Conservation (phyloP, 1,140 invertebrate genomes). For the Drosophila nasuta region DNA sequence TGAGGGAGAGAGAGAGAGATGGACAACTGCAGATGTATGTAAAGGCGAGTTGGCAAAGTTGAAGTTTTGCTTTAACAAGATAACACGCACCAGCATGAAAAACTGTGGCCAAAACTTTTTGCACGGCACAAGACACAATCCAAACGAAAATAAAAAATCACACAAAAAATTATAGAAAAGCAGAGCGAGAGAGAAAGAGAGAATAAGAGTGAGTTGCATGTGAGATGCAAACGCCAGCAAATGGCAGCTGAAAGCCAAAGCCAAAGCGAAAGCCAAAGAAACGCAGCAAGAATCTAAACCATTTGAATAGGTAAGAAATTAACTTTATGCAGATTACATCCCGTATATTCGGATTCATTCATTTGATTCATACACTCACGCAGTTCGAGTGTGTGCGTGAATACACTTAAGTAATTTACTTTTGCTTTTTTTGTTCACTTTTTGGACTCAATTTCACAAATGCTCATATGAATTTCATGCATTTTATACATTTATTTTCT, state of each 20-base stretch:
- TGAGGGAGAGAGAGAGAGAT: neutral
- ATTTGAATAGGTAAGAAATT: constrained; percentile 17
- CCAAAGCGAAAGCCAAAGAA: constrained; percentile 10
- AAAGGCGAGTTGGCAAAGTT: constrained; percentile 81
- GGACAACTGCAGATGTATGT: constrained; percentile 40
- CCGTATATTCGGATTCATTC: neutral
- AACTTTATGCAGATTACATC: constrained; percentile 20
- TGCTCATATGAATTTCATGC: neutral
- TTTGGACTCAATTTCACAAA: neutral
- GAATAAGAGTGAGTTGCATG: neutral
- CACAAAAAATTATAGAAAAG: constrained; percentile 16
- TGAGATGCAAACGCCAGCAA: constrained; percentile 6
- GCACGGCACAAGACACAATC: constrained; percentile 36
- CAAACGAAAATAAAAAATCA: constrained; percentile 20
- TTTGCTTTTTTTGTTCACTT: neutral
- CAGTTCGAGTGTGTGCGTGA: neutral
- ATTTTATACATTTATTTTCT: neutral
- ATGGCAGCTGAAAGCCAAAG: neutral
- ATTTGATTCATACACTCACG: constrained; percentile 3
- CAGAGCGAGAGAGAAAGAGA: neutral
- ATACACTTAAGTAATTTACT: constrained; percentile 7
- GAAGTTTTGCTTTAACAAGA: constrained; percentile 82
- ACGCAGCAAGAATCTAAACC: constrained; percentile 1
- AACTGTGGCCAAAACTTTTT: constrained; percentile 79
- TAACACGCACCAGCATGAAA: constrained; percentile 82